phyloP scores from a whole-genome alignment of 2,797 vertebrate genomes.

The Gymnoscopelus braueri region DNA sequence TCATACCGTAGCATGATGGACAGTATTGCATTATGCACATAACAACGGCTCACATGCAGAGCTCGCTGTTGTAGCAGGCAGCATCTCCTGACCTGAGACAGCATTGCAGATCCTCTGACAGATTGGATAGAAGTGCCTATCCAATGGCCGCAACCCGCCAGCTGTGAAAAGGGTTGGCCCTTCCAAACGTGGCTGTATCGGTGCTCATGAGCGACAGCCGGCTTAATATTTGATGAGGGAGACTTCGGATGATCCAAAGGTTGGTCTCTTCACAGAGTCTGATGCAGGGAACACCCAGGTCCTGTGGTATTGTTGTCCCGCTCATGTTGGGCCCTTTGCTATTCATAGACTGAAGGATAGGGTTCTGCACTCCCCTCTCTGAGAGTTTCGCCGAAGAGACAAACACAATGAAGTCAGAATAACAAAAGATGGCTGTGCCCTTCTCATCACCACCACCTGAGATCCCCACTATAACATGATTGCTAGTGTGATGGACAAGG shows the following conservation, averaged over 20 bases:
- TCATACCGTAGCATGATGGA: too few species aligned
- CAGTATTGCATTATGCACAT: neutral
- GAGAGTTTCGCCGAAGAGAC: slow-evolving; percentile 64
- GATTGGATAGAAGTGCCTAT: slow-evolving; percentile 12
- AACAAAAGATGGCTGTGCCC: slow-evolving; percentile 67
- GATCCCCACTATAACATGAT: slow-evolving; percentile 37
- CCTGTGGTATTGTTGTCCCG: slow-evolving; percentile 68
- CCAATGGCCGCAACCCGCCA: slow-evolving; percentile 44
- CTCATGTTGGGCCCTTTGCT: slow-evolving; percentile 52
- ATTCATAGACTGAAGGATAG: slow-evolving; percentile 72
- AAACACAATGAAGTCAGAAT: slow-evolving; percentile 72
- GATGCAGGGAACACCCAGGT: slow-evolving; percentile 79
- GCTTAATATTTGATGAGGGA: slow-evolving; percentile 79
- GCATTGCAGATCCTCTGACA: slow-evolving; percentile 14
- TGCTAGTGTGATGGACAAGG: slow-evolving; percentile 48
- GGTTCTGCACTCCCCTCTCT: slow-evolving; percentile 64
- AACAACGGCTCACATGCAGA: slow-evolving; percentile 11
- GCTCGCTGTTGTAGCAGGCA: slow-evolving; percentile 41
- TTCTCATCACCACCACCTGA: slow-evolving; percentile 68
- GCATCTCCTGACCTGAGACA: slow-evolving; percentile 31
- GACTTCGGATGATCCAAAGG: slow-evolving; percentile 72
- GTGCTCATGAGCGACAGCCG: slow-evolving; percentile 63
- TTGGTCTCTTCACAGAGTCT: slow-evolving; percentile 64
- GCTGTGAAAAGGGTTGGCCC: slow-evolving; percentile 65
- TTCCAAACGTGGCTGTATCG: slow-evolving; percentile 33